phyloP scores from a whole-genome alignment of 2,888 invertebrate species.

The Hipparchia semele region DNA sequence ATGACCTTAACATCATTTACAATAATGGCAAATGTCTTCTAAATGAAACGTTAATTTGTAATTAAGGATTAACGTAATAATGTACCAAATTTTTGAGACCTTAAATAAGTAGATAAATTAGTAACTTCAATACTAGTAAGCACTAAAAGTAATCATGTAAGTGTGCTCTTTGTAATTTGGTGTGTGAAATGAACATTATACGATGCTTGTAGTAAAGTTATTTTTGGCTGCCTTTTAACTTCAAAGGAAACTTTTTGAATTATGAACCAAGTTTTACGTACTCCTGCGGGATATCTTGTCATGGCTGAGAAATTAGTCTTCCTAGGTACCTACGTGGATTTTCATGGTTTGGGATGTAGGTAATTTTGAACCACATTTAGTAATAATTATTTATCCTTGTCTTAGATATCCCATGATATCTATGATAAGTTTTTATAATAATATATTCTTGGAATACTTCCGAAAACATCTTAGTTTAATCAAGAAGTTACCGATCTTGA shows the following conservation, averaged over 20 bases:
- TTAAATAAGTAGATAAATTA: neutral
- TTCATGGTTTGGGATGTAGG: neutral
- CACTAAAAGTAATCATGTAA: neutral
- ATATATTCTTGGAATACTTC: too few relatives aligned
- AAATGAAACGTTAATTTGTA: too few relatives aligned
- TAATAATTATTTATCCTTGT: neutral
- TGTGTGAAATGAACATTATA: neutral
- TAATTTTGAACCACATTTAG: neutral
- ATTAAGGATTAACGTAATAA: neutral
- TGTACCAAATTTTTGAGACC: neutral
- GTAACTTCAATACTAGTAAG: neutral
- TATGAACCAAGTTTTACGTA: constrained; percentile 11
- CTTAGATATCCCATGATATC: too few relatives aligned
- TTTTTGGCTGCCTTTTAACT: constrained; percentile 7
- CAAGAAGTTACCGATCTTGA: too few relatives aligned
- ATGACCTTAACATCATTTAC: too few relatives aligned
- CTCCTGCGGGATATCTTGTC: constrained; percentile 7
- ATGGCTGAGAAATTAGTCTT: neutral
- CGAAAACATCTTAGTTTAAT: too few relatives aligned
- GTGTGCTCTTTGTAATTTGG: neutral
- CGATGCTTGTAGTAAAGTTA: constrained; percentile 5
- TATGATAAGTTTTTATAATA: too few relatives aligned
- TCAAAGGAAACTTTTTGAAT: constrained; percentile 16
- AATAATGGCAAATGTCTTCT: too few relatives aligned
- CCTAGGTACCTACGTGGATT: neutral